Evolutionary conservation across 1,140 invertebrate genomes (phyloP), one percentile per base, ranked within the genome.

Genomic region (Apis mellifera): DNA sequence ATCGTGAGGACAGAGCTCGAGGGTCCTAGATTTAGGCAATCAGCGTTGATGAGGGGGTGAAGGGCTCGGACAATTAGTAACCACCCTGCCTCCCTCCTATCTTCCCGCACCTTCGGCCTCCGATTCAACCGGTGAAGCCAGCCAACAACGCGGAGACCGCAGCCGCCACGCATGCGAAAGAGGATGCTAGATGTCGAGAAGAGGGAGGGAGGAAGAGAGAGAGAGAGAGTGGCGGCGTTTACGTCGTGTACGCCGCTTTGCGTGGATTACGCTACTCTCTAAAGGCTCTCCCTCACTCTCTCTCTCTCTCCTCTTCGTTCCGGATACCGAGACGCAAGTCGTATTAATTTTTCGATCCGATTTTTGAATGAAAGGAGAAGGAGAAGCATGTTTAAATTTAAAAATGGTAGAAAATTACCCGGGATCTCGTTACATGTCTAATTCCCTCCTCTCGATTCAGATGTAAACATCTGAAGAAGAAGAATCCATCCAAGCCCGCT

Each of bases 21-120:
- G 92, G 92, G 91, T 93, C 90, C 93, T 93, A 92, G 92, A 94
- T 92, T 94, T 93, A 93, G 93, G 93, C 93, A 94, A 94, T 94
- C 93, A 94, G 90, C 92, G 92, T 86, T 94, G 93, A 94, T 93
- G 93, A 93, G 86, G 91, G 90, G 89, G 89, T 82, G 88, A 90
- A 91, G 89, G 89, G 90, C 89, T 92, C 90, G 89, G 88, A 94
- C 93, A 94, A 94, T 94, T 94, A 94, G 92, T 93, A 92, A 92
- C 90, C 90, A 86, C 84, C 87, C 86, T 78, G 55, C 62, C 81
- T 82, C 83, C 86, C 64, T 78, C 86, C 64, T 78, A 54, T 83
- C 76, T 70, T 73, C 76, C 69, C 79, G 73, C 80, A 70, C 77
- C 75, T 83, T 88, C 83, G 74, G 59, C 77, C 64, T 85, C 21